phyloP scores from a whole-genome alignment of 2,113 vertebrate genomes.

The Paradoxurus hermaphroditus region DNA sequence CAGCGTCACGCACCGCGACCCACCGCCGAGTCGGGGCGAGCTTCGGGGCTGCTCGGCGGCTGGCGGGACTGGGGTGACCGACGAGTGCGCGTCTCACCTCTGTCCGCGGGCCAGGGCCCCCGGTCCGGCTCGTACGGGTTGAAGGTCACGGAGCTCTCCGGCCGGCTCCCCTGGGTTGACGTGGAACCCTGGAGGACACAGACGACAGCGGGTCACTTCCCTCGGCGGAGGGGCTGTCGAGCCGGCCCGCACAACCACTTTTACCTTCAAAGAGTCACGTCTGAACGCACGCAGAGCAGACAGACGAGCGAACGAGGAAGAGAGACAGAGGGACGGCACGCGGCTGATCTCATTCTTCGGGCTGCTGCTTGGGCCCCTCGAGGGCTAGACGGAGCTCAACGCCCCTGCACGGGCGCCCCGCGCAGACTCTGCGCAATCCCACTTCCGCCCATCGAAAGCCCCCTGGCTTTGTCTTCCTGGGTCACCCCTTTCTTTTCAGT shows the following conservation, averaged over 20 bases:
- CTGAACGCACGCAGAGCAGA: background rate
- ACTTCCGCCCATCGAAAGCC: background rate
- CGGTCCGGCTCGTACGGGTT: slow-evolving; percentile 79
- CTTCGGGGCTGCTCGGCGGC: rapidly evolving
- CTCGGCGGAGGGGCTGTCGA: background rate
- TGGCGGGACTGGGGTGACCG: too few relatives aligned
- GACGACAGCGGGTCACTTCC: slow-evolving; percentile 21
- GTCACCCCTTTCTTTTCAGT: background rate
- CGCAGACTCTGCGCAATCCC: background rate
- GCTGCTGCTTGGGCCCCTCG: slow-evolving; percentile 47
- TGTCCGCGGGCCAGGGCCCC: slow-evolving; percentile 5
- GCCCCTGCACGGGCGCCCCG: background rate
- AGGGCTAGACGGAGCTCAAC: background rate
- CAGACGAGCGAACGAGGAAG: background rate
- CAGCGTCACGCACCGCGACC: too few relatives aligned
- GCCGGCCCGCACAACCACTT: background rate
- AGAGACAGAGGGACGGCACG: background rate
- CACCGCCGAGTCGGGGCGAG: too few relatives aligned
- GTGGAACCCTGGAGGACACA: slow-evolving; percentile 69
- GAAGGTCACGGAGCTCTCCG: slow-evolving; percentile 68
- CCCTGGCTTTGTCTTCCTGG: background rate
- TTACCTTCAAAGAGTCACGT: background rate
- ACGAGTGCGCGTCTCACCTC: slow-evolving; percentile 21
- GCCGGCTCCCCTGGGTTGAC: background rate
- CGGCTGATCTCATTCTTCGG: slow-evolving; percentile 33